These are phyloP conservation scores for Hirtodrosophila confusa DNA, from an alignment of 2,888 invertebrate species.

Conservation along the genomic window DNA sequence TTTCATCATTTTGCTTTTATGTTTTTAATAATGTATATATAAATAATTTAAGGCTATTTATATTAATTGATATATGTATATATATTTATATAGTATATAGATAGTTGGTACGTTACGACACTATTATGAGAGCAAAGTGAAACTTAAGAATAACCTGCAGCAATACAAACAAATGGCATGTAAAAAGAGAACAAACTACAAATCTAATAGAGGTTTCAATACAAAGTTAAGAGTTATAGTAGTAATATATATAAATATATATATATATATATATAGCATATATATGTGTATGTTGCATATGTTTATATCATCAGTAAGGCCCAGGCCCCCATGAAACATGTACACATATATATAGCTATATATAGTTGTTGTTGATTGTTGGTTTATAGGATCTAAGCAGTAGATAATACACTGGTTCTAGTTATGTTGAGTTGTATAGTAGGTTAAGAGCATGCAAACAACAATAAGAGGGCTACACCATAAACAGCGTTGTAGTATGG, in stretches of 20 bases:
- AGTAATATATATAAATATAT: conserved; percentile 33
- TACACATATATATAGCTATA: conserved; percentile 39
- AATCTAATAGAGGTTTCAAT: conserved; percentile 65
- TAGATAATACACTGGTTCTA: conserved; percentile 54
- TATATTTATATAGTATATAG: conserved; percentile 35
- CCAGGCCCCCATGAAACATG: conserved; percentile 35
- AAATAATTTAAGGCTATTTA: conserved; percentile 56
- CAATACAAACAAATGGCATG: conserved; percentile 63
- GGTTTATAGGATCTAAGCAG: conserved; percentile 53
- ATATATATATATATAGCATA: conserved; percentile 26
- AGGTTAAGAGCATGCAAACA: conserved; percentile 74
- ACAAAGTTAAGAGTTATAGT: conserved; percentile 65
- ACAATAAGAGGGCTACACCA: conserved; percentile 73
- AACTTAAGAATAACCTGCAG: conserved; percentile 64
- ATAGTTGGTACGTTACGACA: conserved; percentile 37
- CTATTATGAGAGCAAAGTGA: conserved; percentile 46
- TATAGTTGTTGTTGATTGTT: conserved; percentile 21
- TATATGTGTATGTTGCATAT: conserved; percentile 31
- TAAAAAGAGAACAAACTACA: conserved; percentile 66
- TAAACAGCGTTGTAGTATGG: conserved; percentile 54
- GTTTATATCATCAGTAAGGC: conserved; percentile 42
- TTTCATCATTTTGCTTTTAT: conserved; percentile 30
- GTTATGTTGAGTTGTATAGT: conserved; percentile 47
- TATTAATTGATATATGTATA: conserved; percentile 39
- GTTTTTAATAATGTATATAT: conserved; percentile 35